These are phyloP conservation scores for Luehdorfia chinensis DNA, from an alignment of 1,140 invertebrate genomes.

Conservation along the genomic window DNA sequence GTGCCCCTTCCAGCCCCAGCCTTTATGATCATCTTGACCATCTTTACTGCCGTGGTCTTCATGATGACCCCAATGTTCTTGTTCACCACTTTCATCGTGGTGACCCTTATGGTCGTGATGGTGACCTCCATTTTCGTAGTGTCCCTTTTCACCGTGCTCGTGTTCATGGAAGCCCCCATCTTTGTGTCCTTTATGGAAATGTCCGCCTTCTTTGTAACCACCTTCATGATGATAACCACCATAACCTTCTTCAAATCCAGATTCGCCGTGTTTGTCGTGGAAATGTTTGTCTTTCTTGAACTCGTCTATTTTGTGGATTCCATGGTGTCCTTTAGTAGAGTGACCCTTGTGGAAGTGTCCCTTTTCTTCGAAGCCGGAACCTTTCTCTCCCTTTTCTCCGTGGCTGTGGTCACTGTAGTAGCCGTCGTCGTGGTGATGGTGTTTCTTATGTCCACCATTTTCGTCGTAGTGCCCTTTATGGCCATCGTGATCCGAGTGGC, in stretches of 20 bases:
- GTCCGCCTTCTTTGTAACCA: constrained; percentile 81
- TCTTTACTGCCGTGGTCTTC: constrained; percentile 80
- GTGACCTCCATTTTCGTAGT: constrained; percentile 80
- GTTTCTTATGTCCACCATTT: constrained; percentile 84
- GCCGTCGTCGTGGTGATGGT: constrained; percentile 85
- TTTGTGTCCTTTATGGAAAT: constrained; percentile 83
- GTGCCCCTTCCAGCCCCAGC: constrained; percentile 76
- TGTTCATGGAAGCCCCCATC: constrained; percentile 82
- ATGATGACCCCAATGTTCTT: constrained; percentile 78
- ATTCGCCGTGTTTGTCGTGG: constrained; percentile 87
- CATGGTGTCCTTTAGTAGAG: constrained; percentile 86
- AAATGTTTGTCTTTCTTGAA: constrained; percentile 79
- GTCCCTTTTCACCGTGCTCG: constrained; percentile 83
- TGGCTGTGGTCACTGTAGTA: constrained; percentile 85
- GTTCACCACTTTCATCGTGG: constrained; percentile 76
- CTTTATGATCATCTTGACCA: constrained; percentile 75
- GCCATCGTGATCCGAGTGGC: constrained; percentile 83
- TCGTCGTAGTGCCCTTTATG: constrained; percentile 84
- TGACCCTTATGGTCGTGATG: constrained; percentile 60
- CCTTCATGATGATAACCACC: constrained; percentile 82
- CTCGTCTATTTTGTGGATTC: constrained; percentile 85
- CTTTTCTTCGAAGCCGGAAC: constrained; percentile 78
- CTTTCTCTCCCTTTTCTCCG: constrained; percentile 81
- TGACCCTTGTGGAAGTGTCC: constrained; percentile 86
- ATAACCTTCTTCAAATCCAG: constrained; percentile 82